Conservation (phyloP, 2,888 invertebrate species). For the Acanthopleura granulata region DNA sequence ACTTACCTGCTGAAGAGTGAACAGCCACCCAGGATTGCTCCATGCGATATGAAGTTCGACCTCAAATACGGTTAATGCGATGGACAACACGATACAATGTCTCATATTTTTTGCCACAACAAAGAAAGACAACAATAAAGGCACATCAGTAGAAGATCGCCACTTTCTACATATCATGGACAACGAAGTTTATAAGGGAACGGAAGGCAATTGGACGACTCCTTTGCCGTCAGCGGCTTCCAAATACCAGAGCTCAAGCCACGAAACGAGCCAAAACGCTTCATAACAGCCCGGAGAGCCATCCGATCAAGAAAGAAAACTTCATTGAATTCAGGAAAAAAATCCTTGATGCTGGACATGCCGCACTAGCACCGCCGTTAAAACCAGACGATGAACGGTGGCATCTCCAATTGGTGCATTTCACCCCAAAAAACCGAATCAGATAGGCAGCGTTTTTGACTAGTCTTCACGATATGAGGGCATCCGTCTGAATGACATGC, state of each 20-base stretch:
- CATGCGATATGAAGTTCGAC: slow-evolving; percentile 2
- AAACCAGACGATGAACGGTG: slow-evolving; percentile 30
- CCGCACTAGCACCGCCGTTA: slow-evolving; percentile 30
- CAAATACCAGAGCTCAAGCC: slow-evolving; percentile 17
- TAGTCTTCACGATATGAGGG: slow-evolving; percentile 23
- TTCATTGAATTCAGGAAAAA: slow-evolving; percentile 21
- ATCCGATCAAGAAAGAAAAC: slow-evolving; percentile 25
- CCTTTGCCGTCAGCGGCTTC: slow-evolving; percentile 23
- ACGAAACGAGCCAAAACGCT: slow-evolving; percentile 18
- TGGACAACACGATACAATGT: neutral
- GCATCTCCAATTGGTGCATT: slow-evolving; percentile 39
- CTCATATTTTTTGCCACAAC: slow-evolving; percentile 6
- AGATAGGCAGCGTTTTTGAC: slow-evolving; percentile 31
- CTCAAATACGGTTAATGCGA: neutral
- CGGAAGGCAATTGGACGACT: slow-evolving; percentile 29
- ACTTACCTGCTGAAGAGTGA: slow-evolving; percentile 15
- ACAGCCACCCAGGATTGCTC: slow-evolving; percentile 8
- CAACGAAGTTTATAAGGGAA: slow-evolving; percentile 21
- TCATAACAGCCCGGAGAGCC: slow-evolving; percentile 18
- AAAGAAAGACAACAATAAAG: slow-evolving; percentile 11
- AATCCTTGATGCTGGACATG: slow-evolving; percentile 16
- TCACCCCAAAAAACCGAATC: slow-evolving; percentile 33
- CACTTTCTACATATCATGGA: slow-evolving; percentile 29
- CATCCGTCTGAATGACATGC: slow-evolving; percentile 27
- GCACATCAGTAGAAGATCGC: slow-evolving; percentile 25